Evolutionary conservation across 2,113 vertebrate species (phyloP), one percentile per base, ranked within the genome.

Genomic region (Chloroceryle aenea): DNA sequence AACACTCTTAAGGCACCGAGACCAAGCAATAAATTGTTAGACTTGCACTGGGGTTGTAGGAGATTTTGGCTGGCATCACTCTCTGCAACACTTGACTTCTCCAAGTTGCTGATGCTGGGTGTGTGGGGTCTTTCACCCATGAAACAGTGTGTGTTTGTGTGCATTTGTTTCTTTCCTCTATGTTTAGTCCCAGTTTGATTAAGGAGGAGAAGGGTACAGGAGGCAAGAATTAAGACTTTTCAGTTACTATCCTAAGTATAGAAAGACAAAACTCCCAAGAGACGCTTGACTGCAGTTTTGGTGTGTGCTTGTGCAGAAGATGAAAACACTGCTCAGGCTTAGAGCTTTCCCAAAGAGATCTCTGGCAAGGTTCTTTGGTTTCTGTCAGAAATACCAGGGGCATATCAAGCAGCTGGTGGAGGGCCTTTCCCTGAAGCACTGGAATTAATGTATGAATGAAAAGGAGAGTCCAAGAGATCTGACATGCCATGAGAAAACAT

Each of bases 91-190:
- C 12, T 61, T 45, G 32, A 9, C 25, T 32, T 81, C 14, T 52
- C n/a, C 36, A n/a, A 0, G 0, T 21, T 53, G 74, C 38, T 3
- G 1, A 8, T 30, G 9, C 4, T 40, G 34, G 22, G 6, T 6
- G 30, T 32, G 34, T 4, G 27, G 12, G 14, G 6, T 29, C 26
- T 38, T 80, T 64, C 22, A 14, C 48, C 48, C 11, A 22, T 50
- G 48, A 25, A 25, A 25, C 14, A 22, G 23, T 22, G 10, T 47
- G 18, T 47, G 45, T 16, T 47, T 20, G 9, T 38, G 2, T 42
- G 23, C 45, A 8, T 73, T 80, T 72, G 4, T 76, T 78, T 64
- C 48, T 40, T 0, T 38, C 8, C 5, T 80, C 68, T 48, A 13
- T 43, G 4, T 58, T 47, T 74, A 40, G 29, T 55, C 32, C 20